Conservation (phyloP, 2,888 invertebrate genomes). For the Cheilosia grossa region DNA sequence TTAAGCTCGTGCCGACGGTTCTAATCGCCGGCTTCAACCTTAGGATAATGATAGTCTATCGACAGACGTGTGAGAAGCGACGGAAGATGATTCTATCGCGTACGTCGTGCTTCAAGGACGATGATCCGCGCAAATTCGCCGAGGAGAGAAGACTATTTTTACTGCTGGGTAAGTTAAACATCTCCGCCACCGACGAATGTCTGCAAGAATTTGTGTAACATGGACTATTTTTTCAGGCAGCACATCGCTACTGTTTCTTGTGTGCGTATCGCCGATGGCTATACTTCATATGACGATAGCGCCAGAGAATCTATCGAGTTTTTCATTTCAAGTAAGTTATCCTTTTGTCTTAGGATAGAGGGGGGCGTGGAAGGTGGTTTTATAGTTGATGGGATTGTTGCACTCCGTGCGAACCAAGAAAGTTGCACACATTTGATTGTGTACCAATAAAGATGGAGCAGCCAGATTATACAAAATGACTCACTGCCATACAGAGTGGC, state of each 20-base stretch:
- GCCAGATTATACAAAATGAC: conserved; percentile 11
- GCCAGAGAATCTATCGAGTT: conserved; percentile 85
- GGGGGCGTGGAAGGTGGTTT: background rate
- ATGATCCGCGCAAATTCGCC: conserved; percentile 87
- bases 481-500: conserved; percentile 1
- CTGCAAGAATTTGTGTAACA: background rate
- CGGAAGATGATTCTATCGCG: conserved; percentile 87
- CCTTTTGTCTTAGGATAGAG: background rate
- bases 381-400: background rate
- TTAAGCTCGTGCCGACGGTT: conserved; percentile 88
- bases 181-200: no score
- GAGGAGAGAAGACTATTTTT: conserved; percentile 88
- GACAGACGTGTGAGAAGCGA: conserved; percentile 86
- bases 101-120: conserved; percentile 84
- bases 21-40: conserved; percentile 87
- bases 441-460: conserved; percentile 10
- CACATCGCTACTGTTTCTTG: conserved; percentile 87
- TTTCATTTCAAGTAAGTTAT: conserved; percentile 86
- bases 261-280: conserved; percentile 89
- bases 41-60: conserved; percentile 87
- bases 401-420: background rate
- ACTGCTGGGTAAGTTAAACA: conserved; percentile 83
- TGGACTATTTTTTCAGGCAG: conserved; percentile 80
- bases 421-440: conserved; percentile 22
- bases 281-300: conserved; percentile 88